Evolutionary conservation across 2,888 invertebrate genomes (phyloP), one percentile per base, ranked within the genome.

Genomic region (Byasa hedistus): DNA sequence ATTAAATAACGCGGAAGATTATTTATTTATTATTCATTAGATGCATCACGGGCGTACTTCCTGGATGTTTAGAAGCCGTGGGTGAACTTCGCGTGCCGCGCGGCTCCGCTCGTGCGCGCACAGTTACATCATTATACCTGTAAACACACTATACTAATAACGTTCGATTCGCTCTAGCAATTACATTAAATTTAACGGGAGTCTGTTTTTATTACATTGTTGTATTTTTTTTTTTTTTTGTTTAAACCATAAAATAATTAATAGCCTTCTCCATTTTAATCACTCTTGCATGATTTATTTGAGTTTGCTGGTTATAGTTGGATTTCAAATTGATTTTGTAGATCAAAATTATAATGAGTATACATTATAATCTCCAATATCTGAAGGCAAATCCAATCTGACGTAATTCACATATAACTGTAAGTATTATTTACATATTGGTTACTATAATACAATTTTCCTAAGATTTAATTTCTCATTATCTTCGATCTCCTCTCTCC

Each of bases 1-100:
- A 87, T 86, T 85, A 87, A 80, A 75, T 73, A 76, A 79, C 78
- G 78, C 88, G 90, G 91, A 90, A 91, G 85, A 79, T 75, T 72
- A 79, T 82, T 80, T 77, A 82, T 81, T 79, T 39, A 81, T 80
- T 85, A 87, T 87, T 88, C 82, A 89, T 88, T 82, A 88, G 74
- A 79, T 83, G 79, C 84, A 85, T 85, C 84, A 79, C 77, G 75
- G 76, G 71, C 70, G 66, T 70, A 79, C 78, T 91, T 91, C 89
- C 90, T 88, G 74, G 81, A 83, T 89, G 89, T 91, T 89, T 89
- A 78, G 81, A 76, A 67, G 65, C 74, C 71, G 75, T 69, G 73
- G 74, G 76, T 69, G 72, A 75, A 72, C 69, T 70, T 81, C 77
- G 85, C 87, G 85, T 86, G 87, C 79, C 72, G 72, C 69, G 62